A percentile compares a stretch with the other conserved stretches of the same genome.
Conservation (phyloP, 2,797 vertebrate species). For the Cichlasoma orientale region DNA sequence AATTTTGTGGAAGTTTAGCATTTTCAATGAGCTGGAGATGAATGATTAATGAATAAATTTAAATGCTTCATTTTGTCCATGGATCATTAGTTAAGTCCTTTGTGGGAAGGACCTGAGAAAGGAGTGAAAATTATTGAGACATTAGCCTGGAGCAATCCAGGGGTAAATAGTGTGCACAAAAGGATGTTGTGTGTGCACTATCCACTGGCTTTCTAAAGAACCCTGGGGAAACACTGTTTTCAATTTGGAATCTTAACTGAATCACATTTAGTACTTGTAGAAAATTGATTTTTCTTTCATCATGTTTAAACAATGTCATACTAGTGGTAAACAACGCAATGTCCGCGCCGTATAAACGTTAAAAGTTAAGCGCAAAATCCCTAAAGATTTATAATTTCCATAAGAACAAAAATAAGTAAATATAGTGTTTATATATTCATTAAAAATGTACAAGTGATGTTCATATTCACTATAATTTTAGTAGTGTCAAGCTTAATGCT, state of each 20-base stretch:
- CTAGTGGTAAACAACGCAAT: constrained; percentile 49
- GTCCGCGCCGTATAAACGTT: constrained; percentile 22
- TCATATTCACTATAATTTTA: neutral
- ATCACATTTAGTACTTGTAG: constrained; percentile 76
- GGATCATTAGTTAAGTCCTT: constrained; percentile 99
- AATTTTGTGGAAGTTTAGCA: constrained; percentile 99
- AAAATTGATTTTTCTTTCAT: constrained; percentile 78
- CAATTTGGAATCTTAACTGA: constrained; percentile 81
- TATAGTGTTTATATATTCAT: neutral
- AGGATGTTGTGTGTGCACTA: constrained; percentile 84
- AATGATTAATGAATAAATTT: constrained; percentile 99
- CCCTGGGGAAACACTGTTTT: constrained; percentile 83
- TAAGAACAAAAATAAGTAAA: neutral
- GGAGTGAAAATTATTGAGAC: constrained; percentile 99
- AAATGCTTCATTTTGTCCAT: constrained; percentile 99
- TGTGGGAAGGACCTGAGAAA: constrained; percentile 99
- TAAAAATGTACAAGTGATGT: neutral
- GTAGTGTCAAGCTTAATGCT: neutral
- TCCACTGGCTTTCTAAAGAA: constrained; percentile 83
- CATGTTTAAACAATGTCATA: constrained; percentile 59
- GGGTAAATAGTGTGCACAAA: constrained; percentile 99
- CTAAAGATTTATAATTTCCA: neutral
- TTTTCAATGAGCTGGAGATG: constrained; percentile 99
- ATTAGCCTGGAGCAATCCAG: constrained; percentile 99
- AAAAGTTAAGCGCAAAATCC: constrained; percentile 30